These are phyloP conservation scores for Benitochromis conjunctus DNA, from an alignment of 2,113 vertebrate genomes.

Conservation along the genomic window DNA sequence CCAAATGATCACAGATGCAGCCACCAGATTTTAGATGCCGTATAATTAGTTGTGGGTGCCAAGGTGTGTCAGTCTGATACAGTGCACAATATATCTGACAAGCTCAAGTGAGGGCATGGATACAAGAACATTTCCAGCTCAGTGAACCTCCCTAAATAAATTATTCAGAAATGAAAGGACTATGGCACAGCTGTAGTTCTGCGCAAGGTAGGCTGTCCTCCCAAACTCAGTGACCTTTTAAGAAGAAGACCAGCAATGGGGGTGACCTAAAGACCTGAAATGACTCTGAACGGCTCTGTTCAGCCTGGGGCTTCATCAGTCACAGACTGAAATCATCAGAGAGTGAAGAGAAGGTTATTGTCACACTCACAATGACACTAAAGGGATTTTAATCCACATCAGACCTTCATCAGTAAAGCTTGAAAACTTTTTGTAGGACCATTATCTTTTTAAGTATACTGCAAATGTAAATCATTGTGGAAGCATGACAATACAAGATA, in stretches of 20 bases:
- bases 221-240: not conserved
- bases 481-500: not conserved
- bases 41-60: not conserved
- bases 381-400: not conserved
- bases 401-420: not conserved
- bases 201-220: not conserved
- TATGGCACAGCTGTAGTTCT: not conserved
- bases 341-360: not conserved
- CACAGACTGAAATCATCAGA: not conserved
- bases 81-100: not conserved
- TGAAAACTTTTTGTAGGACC: not conserved
- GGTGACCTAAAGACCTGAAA: not conserved
- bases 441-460: not conserved
- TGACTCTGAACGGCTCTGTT: not conserved
- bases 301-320: not conserved
- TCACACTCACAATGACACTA: not conserved
- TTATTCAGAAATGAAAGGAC: constrained; percentile 6
- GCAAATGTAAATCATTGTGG: not conserved
- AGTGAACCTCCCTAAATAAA: not conserved
- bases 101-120: not conserved
- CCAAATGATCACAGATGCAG: not conserved
- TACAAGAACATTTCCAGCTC: not conserved
- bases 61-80: not conserved
- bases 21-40: not conserved
- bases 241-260: not conserved